Conservation (phyloP, 2,797 vertebrate species). For the Danionella dracula region DNA sequence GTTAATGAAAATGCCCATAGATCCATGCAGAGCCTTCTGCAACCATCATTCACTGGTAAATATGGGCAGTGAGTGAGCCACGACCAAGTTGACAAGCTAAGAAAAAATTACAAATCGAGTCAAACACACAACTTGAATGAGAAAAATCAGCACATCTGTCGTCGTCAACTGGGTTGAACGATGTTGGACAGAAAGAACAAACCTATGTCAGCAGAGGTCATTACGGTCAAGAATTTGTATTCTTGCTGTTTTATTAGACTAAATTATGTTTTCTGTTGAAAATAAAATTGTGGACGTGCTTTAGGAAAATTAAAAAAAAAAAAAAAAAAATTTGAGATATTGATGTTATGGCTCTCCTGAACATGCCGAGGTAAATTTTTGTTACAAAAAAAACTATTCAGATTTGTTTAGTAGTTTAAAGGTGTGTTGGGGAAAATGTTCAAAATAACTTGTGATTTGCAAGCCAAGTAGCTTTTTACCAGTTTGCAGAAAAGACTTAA, state of each 20-base stretch:
- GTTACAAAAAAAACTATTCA: too few species aligned
- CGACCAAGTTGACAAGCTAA: constrained; percentile 17
- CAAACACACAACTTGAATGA: constrained; percentile 24
- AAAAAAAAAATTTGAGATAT: too few species aligned
- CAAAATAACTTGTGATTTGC: too few species aligned
- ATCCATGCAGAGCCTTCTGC: constrained; percentile 63
- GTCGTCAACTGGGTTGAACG: background rate
- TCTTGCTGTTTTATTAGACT: background rate
- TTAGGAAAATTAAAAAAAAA: too few species aligned
- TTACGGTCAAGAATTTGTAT: constrained; percentile 12
- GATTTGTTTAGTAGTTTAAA: too few species aligned
- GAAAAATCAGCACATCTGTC: constrained; percentile 14
- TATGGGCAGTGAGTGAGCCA: constrained; percentile 47
- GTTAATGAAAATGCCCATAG: constrained; percentile 74
- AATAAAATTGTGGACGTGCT: too few species aligned
- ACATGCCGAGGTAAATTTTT: too few species aligned
- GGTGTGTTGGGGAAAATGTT: too few species aligned
- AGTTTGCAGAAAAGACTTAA: too few species aligned
- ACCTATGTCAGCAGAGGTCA: background rate
- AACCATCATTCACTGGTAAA: constrained; percentile 63
- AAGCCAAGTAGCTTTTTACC: too few species aligned
- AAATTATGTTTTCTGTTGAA: too few species aligned
- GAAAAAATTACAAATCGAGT: constrained; percentile 19
- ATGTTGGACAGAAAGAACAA: background rate
- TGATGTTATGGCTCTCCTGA: too few species aligned